Percentiles rank a stretch among this genome's conserved stretches.
These are phyloP conservation scores for Mugil cephalus DNA, from an alignment of 2,113 vertebrate genomes.

Conservation along the genomic window DNA sequence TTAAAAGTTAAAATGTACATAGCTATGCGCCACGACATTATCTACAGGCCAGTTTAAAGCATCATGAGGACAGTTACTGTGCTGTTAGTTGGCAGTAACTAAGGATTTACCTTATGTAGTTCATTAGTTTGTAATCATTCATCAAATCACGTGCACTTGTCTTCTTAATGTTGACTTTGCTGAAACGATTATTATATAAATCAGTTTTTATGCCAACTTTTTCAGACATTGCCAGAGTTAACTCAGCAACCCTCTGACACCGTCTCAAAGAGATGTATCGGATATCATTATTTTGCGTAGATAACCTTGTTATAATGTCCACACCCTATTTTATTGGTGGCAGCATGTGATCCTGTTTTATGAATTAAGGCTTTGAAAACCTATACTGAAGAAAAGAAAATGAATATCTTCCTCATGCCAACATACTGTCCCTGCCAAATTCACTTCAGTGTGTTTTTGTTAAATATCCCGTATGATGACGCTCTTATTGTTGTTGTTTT, in stretches of 20 bases:
- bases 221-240: too few relatives aligned
- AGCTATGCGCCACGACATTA: neutral
- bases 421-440: neutral
- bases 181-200: neutral
- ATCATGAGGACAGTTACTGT: neutral
- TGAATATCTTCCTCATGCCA: neutral
- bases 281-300: neutral
- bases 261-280: neutral
- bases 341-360: neutral
- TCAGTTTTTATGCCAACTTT: neutral
- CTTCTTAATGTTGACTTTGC: neutral
- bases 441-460: conserved; percentile 18
- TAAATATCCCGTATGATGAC: conserved; percentile 1
- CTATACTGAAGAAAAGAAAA: neutral
- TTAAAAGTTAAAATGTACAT: neutral
- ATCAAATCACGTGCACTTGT: neutral
- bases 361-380: neutral
- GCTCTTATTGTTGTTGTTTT: neutral
- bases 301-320: neutral
- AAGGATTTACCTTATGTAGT: neutral
- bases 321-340: neutral
- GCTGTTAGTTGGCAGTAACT: neutral
- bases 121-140: neutral
- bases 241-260: neutral
- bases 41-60: neutral